Conservation (phyloP, 2,888 invertebrate genomes). For the Taenaris catops region DNA sequence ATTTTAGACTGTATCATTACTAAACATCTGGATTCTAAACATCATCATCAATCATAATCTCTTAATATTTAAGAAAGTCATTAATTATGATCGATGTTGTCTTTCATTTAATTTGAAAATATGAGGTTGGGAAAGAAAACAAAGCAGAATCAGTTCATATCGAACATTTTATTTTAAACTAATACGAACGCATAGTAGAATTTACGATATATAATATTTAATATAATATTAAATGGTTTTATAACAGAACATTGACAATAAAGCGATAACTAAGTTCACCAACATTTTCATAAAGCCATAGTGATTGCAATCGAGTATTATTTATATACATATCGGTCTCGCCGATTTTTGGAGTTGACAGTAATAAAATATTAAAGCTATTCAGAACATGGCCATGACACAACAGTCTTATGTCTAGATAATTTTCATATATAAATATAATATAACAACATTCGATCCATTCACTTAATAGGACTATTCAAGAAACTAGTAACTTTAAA, state of each 20-base stretch:
- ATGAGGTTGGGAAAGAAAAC: constrained; percentile 28
- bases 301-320: constrained; percentile 54
- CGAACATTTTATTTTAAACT: constrained; percentile 77
- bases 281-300: constrained; percentile 67
- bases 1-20: constrained; percentile 1
- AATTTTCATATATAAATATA: constrained; percentile 26
- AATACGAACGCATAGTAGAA: constrained; percentile 77
- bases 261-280: constrained; percentile 70
- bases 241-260: constrained; percentile 73
- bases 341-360: constrained; percentile 46
- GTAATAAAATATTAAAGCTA: constrained; percentile 72
- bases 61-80: too few relatives aligned
- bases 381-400: constrained; percentile 64
- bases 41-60: too few relatives aligned
- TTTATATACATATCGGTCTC: constrained; percentile 48
- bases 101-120: too few relatives aligned
- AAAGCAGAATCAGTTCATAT: constrained; percentile 40
- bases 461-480: constrained; percentile 15
- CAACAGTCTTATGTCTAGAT: constrained; percentile 56
- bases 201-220: constrained; percentile 67
- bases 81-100: too few relatives aligned
- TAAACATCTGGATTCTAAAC: too few relatives aligned
- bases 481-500: too few relatives aligned
- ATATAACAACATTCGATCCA: constrained; percentile 26
- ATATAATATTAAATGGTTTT: constrained; percentile 65